Evolutionary conservation across 2,797 vertebrate species (phyloP).

Genomic region (Melanotaenia nigrans): DNA sequence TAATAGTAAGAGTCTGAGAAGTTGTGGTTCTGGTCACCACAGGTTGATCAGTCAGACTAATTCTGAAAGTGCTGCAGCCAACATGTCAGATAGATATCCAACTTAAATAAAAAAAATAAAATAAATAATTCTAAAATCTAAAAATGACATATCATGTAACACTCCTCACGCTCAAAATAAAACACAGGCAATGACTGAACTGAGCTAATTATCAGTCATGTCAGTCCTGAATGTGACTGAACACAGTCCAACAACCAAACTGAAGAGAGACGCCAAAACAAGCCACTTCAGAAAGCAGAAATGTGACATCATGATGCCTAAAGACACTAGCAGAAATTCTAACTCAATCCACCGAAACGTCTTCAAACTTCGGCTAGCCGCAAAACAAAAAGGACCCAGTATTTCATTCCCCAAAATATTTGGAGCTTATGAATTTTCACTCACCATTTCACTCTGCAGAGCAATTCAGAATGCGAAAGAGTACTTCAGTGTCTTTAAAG

Average conservation of each 20-base stretch:
- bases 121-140: not conserved
- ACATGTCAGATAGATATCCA: constrained; percentile 11
- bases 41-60: constrained; percentile 26
- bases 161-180: constrained; percentile 9
- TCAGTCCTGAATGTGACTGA: constrained; percentile 32
- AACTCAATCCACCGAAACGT: constrained; percentile 50
- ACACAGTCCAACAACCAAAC: constrained; percentile 26
- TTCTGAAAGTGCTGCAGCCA: constrained; percentile 22
- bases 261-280: constrained; percentile 12
- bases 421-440: constrained; percentile 15
- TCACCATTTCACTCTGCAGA: constrained; percentile 27
- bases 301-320: constrained; percentile 58
- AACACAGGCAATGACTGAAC: constrained; percentile 6
- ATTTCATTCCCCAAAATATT: constrained; percentile 39
- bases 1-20: not conserved
- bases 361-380: constrained; percentile 43
- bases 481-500: constrained; percentile 15
- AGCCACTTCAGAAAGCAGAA: constrained; percentile 52
- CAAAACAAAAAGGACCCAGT: constrained; percentile 29
- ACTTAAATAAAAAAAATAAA: constrained; percentile 7
- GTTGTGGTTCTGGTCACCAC: constrained; percentile 14
- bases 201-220: constrained; percentile 23
- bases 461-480: constrained; percentile 37
- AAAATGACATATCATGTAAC: constrained; percentile 1
- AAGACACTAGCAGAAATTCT: constrained; percentile 28